Evolutionary conservation across 2,888 invertebrate genomes (phyloP).

Genomic region (Protophormia terraenovae): DNA sequence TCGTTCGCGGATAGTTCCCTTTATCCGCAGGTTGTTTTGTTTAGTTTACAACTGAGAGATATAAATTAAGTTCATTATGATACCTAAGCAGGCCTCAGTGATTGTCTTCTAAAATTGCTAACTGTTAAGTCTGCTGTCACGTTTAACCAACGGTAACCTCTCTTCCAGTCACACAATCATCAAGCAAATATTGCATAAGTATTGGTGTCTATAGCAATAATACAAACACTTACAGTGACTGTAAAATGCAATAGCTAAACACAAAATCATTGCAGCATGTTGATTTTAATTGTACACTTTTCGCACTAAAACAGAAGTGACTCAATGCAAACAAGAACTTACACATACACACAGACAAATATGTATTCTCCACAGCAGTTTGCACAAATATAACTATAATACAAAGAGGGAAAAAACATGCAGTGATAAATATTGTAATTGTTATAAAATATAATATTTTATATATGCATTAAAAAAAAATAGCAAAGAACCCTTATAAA

Average conservation of each 20-base stretch:
- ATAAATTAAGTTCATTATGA: too few species aligned
- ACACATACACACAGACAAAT: neutral
- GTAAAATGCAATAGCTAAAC: conserved; percentile 21
- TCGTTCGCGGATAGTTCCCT: too few species aligned
- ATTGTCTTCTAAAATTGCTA: too few species aligned
- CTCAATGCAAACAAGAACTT: neutral
- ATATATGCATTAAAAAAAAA: neutral
- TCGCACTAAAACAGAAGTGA: conserved; percentile 41
- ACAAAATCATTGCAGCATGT: conserved; percentile 50
- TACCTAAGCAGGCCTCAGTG: too few species aligned
- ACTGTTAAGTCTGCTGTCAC: too few species aligned
- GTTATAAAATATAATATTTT: conserved; percentile 15
- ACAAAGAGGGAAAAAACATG: neutral
- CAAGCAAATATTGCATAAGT: neutral
- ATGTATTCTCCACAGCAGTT: too few species aligned
- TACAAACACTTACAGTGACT: neutral
- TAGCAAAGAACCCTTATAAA: neutral
- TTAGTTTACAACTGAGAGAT: too few species aligned
- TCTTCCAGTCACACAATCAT: too few species aligned
- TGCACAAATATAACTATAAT: neutral
- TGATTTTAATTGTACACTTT: conserved; percentile 60
- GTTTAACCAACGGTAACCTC: too few species aligned
- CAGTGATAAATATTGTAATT: conserved; percentile 15
- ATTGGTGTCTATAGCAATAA: neutral
- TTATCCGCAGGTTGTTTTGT: too few species aligned